Evolutionary conservation across 2,888 invertebrate genomes (phyloP).

Genomic region (Malacosoma neustria): DNA sequence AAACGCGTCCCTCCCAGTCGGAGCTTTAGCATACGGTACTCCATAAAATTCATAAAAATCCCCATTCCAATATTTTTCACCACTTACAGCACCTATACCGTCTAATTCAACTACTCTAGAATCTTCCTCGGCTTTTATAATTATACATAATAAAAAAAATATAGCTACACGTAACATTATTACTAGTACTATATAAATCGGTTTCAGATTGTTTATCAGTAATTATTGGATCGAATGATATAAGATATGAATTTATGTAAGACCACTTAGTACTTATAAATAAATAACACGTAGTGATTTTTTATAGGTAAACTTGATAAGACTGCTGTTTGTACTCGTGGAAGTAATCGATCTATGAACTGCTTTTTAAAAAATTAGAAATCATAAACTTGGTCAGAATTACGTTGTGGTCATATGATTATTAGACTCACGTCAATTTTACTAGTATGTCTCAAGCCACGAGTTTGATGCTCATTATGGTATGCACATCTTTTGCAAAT

Average conservation of each 20-base stretch:
- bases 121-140: conserved; percentile 22
- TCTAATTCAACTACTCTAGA: conserved; percentile 33
- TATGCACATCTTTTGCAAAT: no score
- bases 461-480: no score
- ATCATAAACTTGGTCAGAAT: no score
- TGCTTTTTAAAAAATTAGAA: background rate
- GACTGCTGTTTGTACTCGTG: background rate
- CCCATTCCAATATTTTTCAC: conserved; percentile 57
- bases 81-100: conserved; percentile 37
- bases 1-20: conserved; percentile 45
- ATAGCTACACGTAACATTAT: conserved; percentile 31
- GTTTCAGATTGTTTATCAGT: conserved; percentile 11
- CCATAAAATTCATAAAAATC: conserved; percentile 58
- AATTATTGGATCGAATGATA: conserved; percentile 10
- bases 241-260: conserved; percentile 10
- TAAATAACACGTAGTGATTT: conserved; percentile 3
- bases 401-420: no score
- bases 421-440: no score
- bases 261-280: conserved; percentile 1
- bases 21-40: conserved; percentile 49
- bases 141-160: conserved; percentile 22
- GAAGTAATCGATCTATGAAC: background rate
- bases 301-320: background rate
- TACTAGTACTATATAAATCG: conserved; percentile 8
- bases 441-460: no score